Evolutionary conservation across 2,888 invertebrate species (phyloP).

Genomic region (Troides aeacus): DNA sequence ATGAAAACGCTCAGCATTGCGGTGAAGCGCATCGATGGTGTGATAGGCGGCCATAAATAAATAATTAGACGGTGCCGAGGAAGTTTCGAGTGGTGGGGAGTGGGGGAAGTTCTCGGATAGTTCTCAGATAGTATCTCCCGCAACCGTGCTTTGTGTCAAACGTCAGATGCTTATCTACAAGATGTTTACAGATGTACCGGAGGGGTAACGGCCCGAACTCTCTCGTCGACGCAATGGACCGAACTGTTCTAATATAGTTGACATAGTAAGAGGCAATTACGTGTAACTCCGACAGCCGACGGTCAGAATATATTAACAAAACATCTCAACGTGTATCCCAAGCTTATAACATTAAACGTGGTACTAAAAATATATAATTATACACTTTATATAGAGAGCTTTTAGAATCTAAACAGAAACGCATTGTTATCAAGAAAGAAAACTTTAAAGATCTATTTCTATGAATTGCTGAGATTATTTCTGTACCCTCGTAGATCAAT

Average conservation of each 20-base stretch:
- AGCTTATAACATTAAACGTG: no score
- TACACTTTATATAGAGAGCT: no score
- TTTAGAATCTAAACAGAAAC: no score
- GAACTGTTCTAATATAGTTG: slow-evolving; percentile 61
- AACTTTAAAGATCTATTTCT: slow-evolving; percentile 17
- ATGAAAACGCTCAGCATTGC: slow-evolving; percentile 68
- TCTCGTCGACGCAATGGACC: slow-evolving; percentile 67
- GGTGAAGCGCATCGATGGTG: slow-evolving; percentile 74
- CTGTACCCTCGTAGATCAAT: slow-evolving; percentile 66
- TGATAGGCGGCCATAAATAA: slow-evolving; percentile 76
- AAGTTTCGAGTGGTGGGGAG: slow-evolving; percentile 45
- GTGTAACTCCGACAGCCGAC: slow-evolving; percentile 27
- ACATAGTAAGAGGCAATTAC: slow-evolving; percentile 69
- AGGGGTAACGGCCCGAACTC: slow-evolving; percentile 70
- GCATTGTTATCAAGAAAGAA: not conserved
- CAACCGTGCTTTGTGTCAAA: slow-evolving; percentile 80
- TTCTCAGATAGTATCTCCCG: slow-evolving; percentile 73
- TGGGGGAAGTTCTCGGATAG: slow-evolving; percentile 59
- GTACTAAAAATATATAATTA: no score
- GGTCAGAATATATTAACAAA: no score
- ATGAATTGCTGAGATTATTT: slow-evolving; percentile 41
- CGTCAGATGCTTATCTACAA: slow-evolving; percentile 76
- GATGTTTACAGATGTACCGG: slow-evolving; percentile 79
- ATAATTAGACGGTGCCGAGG: slow-evolving; percentile 75
- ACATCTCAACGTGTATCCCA: no score